phyloP scores from a whole-genome alignment of 2,113 vertebrate genomes.

The Numenius arquata region DNA sequence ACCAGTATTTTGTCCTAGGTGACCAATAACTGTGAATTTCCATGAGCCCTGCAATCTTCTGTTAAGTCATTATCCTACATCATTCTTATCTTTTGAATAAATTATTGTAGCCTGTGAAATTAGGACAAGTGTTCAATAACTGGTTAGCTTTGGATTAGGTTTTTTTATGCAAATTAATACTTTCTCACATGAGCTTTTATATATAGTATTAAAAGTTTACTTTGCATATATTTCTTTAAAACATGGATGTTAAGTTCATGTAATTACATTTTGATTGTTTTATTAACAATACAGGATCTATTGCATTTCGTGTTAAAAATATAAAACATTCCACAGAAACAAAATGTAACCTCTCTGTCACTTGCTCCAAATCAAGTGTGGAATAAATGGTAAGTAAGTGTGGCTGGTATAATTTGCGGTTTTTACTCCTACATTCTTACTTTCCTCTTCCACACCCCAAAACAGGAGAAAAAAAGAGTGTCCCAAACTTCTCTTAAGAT shows the following conservation, averaged over 20 bases:
- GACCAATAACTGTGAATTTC: neutral
- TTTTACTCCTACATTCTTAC: neutral
- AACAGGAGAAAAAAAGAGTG: neutral
- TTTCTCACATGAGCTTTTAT: neutral
- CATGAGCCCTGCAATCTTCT: neutral
- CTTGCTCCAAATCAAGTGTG: neutral
- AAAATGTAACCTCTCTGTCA: neutral
- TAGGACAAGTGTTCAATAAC: neutral
- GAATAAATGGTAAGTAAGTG: neutral
- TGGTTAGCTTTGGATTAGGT: neutral
- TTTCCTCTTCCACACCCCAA: neutral
- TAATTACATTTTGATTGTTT: neutral
- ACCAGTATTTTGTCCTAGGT: neutral
- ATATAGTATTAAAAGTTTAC: neutral
- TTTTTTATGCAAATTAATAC: neutral
- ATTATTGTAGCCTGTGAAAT: neutral
- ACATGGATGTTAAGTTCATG: neutral
- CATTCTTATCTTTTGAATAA: neutral
- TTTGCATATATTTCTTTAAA: neutral
- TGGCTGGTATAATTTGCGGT: neutral
- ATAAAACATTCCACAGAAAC: neutral
- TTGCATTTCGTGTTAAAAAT: neutral
- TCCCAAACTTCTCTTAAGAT: neutral
- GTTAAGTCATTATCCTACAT: neutral
- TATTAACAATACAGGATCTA: neutral